These are phyloP conservation scores for Desmodus rotundus DNA, from an alignment of 2,113 vertebrate genomes.

Conservation along the genomic window DNA sequence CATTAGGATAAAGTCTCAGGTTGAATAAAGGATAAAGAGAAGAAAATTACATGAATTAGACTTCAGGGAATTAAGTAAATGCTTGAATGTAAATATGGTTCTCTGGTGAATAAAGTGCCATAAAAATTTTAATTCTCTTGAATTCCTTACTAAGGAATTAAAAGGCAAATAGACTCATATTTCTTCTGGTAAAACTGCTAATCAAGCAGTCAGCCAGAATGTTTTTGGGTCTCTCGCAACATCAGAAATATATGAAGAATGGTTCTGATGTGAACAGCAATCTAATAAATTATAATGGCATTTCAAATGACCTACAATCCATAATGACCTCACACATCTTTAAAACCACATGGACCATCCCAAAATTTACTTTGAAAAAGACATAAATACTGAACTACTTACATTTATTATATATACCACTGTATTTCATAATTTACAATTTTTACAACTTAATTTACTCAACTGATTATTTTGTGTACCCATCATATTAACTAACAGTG, in stretches of 20 bases:
- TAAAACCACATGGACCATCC: background rate
- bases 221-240: background rate
- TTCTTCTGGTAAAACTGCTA: background rate
- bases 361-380: background rate
- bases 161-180: background rate
- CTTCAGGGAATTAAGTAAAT: background rate
- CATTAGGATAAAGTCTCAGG: background rate
- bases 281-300: background rate
- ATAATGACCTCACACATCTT: background rate
- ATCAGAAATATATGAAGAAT: background rate
- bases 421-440: background rate
- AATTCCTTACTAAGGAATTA: conserved; percentile 20
- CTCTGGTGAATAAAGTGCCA: background rate
- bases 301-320: background rate
- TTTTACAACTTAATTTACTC: background rate
- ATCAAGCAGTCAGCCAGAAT: background rate
- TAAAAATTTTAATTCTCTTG: background rate
- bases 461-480: background rate
- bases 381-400: background rate
- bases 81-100: background rate
- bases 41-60: background rate
- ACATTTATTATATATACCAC: background rate
- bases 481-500: background rate
- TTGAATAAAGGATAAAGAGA: background rate
- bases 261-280: background rate